phyloP scores from a whole-genome alignment of 2,888 invertebrate genomes.

The Campoplex nolae region DNA sequence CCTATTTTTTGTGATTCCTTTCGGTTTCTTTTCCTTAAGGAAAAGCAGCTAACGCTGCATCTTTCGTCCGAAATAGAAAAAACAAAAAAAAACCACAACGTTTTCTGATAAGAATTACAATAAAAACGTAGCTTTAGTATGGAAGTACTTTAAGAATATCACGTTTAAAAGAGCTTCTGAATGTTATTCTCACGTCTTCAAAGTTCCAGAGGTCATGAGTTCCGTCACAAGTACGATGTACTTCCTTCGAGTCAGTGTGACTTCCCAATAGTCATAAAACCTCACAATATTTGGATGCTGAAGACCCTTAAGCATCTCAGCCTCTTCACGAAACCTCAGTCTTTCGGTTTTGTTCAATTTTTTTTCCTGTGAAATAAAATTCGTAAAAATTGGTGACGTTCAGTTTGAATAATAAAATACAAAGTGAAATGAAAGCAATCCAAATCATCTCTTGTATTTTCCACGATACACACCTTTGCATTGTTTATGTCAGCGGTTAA shows the following conservation, averaged over 20 bases:
- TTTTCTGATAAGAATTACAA: no score
- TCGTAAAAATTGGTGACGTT: not conserved
- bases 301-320: slow-evolving; percentile 99
- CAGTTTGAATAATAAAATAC: not conserved
- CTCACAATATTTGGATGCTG: slow-evolving; percentile 99
- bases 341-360: slow-evolving; percentile 98
- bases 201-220: slow-evolving; percentile 99
- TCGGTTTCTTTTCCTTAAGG: no score
- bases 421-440: not conserved
- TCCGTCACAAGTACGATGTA: slow-evolving; percentile 99
- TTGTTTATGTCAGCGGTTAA: no score
- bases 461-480: not conserved
- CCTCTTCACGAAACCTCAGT: slow-evolving; percentile 97
- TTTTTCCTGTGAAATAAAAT: slow-evolving; percentile 90
- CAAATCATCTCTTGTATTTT: not conserved
- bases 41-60: no score
- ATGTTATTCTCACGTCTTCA: slow-evolving; percentile 93
- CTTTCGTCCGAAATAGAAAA: no score
- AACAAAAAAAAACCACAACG: no score
- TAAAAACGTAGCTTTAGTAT: no score
- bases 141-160: no score
- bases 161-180: not conserved
- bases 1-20: no score
- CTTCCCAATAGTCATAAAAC: slow-evolving; percentile 99
- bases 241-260: slow-evolving; percentile 95